Evolutionary conservation across 2,797 vertebrate genomes (phyloP).

Genomic region (Tadarida brasiliensis): DNA sequence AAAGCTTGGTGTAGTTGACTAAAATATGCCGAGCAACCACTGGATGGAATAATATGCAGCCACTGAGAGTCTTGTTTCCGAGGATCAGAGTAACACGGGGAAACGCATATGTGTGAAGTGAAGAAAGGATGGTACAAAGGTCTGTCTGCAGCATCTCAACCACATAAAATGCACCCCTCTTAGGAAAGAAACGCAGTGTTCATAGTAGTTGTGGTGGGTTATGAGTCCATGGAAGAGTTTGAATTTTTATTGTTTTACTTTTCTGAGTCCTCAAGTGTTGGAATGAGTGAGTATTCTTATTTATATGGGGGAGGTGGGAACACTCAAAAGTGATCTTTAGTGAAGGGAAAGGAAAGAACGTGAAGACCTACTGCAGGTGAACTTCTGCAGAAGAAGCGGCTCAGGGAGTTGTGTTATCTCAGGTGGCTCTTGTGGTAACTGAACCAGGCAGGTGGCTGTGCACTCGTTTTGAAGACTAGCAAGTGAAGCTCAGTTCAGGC

Average conservation of each 20-base stretch:
- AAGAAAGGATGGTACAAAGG: background rate
- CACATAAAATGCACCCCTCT: background rate
- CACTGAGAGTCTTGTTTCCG: background rate
- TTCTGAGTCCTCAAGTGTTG: background rate
- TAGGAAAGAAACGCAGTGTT: background rate
- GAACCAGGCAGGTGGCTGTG: background rate
- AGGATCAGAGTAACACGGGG: background rate
- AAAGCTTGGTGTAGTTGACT: background rate
- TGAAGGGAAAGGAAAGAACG: background rate
- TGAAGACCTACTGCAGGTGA: background rate
- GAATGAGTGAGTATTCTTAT: background rate
- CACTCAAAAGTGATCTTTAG: background rate
- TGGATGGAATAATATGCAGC: background rate
- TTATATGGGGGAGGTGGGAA: background rate
- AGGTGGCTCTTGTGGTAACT: background rate
- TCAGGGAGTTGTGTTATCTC: background rate
- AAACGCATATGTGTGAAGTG: background rate
- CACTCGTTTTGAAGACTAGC: background rate
- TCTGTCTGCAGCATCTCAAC: background rate
- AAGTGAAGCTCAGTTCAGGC: background rate
- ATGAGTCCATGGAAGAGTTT: background rate
- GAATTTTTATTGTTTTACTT: background rate
- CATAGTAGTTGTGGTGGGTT: background rate
- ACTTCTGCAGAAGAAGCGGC: background rate
- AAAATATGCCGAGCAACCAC: background rate